Percentiles rank a stretch among this genome's conserved stretches.
These are phyloP conservation scores for Endotricha flammealis DNA, from an alignment of 2,888 invertebrate species.

Conservation along the genomic window DNA sequence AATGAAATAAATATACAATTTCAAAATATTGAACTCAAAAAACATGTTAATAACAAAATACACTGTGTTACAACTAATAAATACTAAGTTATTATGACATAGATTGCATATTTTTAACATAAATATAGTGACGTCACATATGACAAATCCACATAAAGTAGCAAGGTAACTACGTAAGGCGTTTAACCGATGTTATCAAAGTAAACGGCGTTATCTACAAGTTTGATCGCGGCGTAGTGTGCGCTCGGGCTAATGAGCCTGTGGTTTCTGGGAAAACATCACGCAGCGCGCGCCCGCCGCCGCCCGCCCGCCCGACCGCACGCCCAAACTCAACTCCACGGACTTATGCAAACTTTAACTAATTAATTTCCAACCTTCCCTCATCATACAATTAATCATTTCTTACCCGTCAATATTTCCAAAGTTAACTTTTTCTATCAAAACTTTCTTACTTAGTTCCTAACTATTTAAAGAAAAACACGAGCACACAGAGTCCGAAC, in stretches of 20 bases:
- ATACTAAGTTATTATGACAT: no score
- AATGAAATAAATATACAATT: no score
- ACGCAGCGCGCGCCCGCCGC: slow-evolving; percentile 44
- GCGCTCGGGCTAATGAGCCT: slow-evolving; percentile 71
- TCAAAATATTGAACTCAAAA: no score
- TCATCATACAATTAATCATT: slow-evolving; percentile 18
- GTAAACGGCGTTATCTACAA: slow-evolving; percentile 56
- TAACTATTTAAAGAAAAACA: slow-evolving; percentile 31
- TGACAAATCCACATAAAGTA: slow-evolving; percentile 3
- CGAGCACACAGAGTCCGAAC: slow-evolving; percentile 43
- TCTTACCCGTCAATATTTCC: slow-evolving; percentile 12
- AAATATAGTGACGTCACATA: no score
- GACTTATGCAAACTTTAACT: slow-evolving; percentile 58
- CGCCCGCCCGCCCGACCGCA: slow-evolving; percentile 30
- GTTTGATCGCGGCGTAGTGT: slow-evolving; percentile 68
- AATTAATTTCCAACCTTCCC: slow-evolving; percentile 45
- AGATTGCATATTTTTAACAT: slow-evolving; percentile 6
- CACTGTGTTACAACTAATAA: no score
- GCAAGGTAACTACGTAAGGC: slow-evolving; percentile 29
- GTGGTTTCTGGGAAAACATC: slow-evolving; percentile 69
- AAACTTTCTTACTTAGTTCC: slow-evolving; percentile 13
- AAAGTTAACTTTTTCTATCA: slow-evolving; percentile 11
- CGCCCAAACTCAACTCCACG: slow-evolving; percentile 41
- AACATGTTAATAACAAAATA: no score
- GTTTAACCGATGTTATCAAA: slow-evolving; percentile 51